Base-by-base conservation (phyloP, 1,140 invertebrate genomes). In the Myzus persicae region DNA sequence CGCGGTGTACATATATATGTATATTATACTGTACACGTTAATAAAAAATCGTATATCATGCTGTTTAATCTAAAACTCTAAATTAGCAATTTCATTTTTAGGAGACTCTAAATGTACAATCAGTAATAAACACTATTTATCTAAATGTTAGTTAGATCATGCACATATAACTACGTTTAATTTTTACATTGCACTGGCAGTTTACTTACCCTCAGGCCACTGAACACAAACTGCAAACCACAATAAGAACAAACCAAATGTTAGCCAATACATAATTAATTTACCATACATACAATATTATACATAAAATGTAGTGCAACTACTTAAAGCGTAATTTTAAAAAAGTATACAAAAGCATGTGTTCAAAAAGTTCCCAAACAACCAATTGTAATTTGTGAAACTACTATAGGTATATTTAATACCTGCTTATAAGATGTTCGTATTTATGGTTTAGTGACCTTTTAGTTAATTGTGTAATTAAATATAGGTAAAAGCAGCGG, bases 171-270 rank as follows among this genome's bases (percentile, higher is more conserved):
- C 59, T 92, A 92, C 24, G 6, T 82, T 48, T 84, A 46, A 46
- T 44, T 48, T 82, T 92, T 82, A 92, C 44, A 82, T 81, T 82
- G 67, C 91, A 84, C 42, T 92, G 76, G 82, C 31, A 90, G 38
- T 90, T 92, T 93, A 94, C 94, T 93, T 96, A 97, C 97, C 97
- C 96, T 97, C 97, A 94, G 97, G 97, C 97, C 97, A 98, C 95
- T 97, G 97, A 95, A 98, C 97, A 96, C 97, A 98, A 95, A 98
- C 97, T 97, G 97, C 95, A 97, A 92, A 97, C 96, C 97, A 95
- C 90, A 95, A 95, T 94, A 94, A 94, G 94, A 95, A 94, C 90
- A 95, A 93, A 92, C 91, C 91, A 92, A 92, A 92, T 26, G 91
- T 92, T 92, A 92, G 76, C 91, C 67, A 92, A 92, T 92, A 92